Percentiles rank a stretch among this genome's conserved stretches.
Evolutionary conservation across 2,113 vertebrate species (phyloP).

Genomic region (Raphicerus campestris): DNA sequence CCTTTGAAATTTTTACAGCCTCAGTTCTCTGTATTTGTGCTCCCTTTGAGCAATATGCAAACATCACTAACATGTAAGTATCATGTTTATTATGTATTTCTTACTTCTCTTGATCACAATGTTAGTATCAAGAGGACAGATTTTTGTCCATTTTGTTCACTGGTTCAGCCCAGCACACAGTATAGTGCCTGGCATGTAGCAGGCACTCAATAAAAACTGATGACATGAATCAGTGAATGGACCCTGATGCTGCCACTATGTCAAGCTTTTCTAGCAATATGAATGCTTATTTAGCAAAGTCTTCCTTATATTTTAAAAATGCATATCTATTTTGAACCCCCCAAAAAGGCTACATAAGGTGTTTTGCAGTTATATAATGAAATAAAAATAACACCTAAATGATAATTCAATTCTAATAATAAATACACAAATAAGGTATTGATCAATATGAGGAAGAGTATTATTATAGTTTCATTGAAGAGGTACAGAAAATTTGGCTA

Average conservation of each 20-base stretch:
- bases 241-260: not conserved
- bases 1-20: not conserved
- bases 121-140: not conserved
- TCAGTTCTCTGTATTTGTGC: not conserved
- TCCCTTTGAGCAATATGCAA: not conserved
- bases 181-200: not conserved
- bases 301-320: not conserved
- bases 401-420: not conserved
- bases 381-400: not conserved
- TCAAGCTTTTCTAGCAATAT: not conserved
- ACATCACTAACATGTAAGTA: not conserved
- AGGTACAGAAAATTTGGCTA: not conserved
- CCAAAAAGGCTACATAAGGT: not conserved
- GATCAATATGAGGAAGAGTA: not conserved
- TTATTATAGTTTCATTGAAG: not conserved
- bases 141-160: not conserved
- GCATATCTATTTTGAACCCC: not conserved
- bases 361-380: not conserved
- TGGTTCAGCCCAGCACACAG: not conserved
- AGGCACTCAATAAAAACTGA: not conserved
- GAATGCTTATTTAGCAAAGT: not conserved
- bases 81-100: not conserved
- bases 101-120: not conserved
- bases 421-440: not conserved
- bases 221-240: not conserved